A percentile compares a stretch with the other conserved stretches of the same genome.
Evolutionary conservation across 2,888 invertebrate species (phyloP).

Genomic region (Trilocha varians): DNA sequence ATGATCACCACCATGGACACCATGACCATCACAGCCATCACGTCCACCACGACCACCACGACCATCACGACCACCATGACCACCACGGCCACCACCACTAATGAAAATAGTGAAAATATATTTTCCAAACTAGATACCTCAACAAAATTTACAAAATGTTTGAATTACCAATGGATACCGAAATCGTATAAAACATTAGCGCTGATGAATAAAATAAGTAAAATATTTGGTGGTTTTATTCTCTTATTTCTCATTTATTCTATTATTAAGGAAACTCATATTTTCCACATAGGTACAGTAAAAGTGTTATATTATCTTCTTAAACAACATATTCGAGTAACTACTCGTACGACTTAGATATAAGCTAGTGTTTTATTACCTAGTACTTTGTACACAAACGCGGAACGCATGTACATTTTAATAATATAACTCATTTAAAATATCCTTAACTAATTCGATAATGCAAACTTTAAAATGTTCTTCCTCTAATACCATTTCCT

Average conservation of each 20-base stretch:
- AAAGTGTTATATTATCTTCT: too few species aligned
- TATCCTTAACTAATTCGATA: background rate
- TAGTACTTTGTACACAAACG: too few species aligned
- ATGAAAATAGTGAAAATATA: slow-evolving; percentile 22
- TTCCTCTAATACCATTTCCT: slow-evolving; percentile 5
- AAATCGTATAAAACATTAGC: slow-evolving; percentile 25
- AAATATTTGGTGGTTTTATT: slow-evolving; percentile 6
- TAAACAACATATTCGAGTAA: too few species aligned
- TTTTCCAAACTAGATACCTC: slow-evolving; percentile 24
- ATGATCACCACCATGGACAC: slow-evolving; percentile 14
- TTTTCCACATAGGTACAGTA: too few species aligned
- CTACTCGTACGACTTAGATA: too few species aligned
- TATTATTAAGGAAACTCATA: too few species aligned
- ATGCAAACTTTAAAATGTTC: background rate
- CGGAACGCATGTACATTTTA: too few species aligned
- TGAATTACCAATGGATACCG: slow-evolving; percentile 9
- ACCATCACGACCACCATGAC: slow-evolving; percentile 18
- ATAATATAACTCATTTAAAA: slow-evolving; percentile 5
- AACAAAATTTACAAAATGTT: slow-evolving; percentile 21
- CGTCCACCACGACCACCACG: slow-evolving; percentile 14
- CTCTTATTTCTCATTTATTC: background rate
- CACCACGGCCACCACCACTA: slow-evolving; percentile 26
- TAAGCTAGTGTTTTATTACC: too few species aligned
- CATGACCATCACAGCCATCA: slow-evolving; percentile 21
- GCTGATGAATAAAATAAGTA: slow-evolving; percentile 31